Conservation (phyloP, 2,113 vertebrate species). For the Engystomops pustulosus region DNA sequence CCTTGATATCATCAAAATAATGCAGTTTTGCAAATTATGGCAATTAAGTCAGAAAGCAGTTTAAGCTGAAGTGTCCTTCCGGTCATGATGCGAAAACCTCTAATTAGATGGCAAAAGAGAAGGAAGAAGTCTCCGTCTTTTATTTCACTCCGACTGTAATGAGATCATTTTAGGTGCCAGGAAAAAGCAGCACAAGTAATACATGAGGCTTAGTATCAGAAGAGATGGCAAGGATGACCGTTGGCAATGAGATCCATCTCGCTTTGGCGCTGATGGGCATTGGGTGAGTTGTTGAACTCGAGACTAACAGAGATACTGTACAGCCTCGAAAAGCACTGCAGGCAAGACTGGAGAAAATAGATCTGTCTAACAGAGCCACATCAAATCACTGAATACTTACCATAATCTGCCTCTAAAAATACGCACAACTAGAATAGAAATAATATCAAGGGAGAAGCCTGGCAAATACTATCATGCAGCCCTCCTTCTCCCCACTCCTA, state of each 20-base stretch:
- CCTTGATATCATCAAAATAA: conserved; percentile 54
- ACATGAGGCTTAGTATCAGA: conserved; percentile 23
- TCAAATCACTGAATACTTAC: conserved; percentile 35
- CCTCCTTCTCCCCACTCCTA: conserved; percentile 41
- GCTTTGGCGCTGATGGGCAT: conserved; percentile 22
- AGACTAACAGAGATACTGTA: conserved; percentile 16
- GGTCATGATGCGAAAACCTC: conserved; percentile 52
- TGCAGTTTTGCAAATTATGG: conserved; percentile 42
- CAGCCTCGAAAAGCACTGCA: conserved; percentile 34
- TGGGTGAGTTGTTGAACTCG: conserved; percentile 45
- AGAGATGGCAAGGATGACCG: conserved; percentile 33
- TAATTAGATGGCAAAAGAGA: conserved; percentile 35
- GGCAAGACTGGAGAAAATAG: conserved; percentile 31
- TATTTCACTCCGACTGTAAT: conserved; percentile 42
- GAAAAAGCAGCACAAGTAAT: conserved; percentile 21
- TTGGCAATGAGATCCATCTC: conserved; percentile 30
- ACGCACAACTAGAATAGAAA: conserved; percentile 50
- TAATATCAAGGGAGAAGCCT: conserved; percentile 51
- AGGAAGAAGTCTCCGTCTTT: neutral
- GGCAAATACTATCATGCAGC: conserved; percentile 37
- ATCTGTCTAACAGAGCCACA: conserved; percentile 44
- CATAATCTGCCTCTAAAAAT: conserved; percentile 53
- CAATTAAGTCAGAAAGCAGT: conserved; percentile 49
- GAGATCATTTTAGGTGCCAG: conserved; percentile 29
- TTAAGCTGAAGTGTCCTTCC: conserved; percentile 48